Conservation (phyloP, 2,113 vertebrate species). For the Budorcas taxicolor region DNA sequence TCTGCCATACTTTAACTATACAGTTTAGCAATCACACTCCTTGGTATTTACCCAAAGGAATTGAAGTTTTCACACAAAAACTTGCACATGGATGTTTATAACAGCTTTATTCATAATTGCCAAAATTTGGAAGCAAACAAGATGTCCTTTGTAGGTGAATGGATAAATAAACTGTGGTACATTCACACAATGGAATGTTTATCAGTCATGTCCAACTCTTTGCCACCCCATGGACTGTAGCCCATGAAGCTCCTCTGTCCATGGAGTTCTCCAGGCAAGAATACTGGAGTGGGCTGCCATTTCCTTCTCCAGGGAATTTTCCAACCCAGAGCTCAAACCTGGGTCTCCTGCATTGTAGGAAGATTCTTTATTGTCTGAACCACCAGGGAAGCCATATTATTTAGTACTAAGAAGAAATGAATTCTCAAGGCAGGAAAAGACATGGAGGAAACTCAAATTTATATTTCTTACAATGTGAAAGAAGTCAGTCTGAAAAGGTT, state of each 20-base stretch:
- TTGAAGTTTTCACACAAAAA: neutral
- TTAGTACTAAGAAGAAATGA: neutral
- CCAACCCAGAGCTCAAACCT: neutral
- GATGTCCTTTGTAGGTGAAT: neutral
- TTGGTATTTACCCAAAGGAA: neutral
- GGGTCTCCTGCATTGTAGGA: neutral
- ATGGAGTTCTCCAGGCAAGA: neutral
- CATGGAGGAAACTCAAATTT: neutral
- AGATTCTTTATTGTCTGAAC: neutral
- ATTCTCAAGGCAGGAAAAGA: neutral
- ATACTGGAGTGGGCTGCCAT: neutral
- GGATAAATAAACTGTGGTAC: neutral
- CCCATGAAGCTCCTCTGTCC: fast-evolving
- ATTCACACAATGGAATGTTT: neutral
- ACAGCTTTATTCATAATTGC: neutral
- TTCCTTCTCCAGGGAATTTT: neutral
- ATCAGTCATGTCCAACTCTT: neutral
- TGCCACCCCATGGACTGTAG: neutral
- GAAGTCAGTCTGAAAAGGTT: neutral
- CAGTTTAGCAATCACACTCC: neutral
- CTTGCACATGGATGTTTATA: neutral
- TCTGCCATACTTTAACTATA: neutral
- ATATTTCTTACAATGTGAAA: neutral
- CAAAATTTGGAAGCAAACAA: neutral
- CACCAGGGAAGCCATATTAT: neutral